Conservation (phyloP, 1,140 invertebrate genomes). For the Centruroides sculpturatus region DNA sequence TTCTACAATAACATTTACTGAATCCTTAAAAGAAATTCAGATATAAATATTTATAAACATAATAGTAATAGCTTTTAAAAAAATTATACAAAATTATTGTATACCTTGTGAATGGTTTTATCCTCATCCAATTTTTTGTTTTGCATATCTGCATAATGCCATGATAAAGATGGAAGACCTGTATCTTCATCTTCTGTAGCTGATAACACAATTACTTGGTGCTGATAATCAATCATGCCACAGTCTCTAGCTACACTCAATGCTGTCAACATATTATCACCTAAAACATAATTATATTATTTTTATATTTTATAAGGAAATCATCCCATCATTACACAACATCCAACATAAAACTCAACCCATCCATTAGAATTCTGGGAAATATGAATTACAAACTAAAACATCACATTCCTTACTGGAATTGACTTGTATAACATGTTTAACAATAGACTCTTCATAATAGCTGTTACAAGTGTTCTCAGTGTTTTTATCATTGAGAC, state of each 20-base stretch:
- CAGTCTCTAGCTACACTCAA: conserved; percentile 91
- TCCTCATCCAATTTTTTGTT: conserved; percentile 1
- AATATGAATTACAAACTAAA: too few species aligned
- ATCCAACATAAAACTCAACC: too few species aligned
- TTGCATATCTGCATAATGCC: neutral
- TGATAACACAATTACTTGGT: conserved; percentile 52
- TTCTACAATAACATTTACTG: conserved; percentile 1
- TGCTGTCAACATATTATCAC: conserved; percentile 91
- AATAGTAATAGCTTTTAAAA: neutral
- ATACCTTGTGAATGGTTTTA: neutral
- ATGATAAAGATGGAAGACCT: conserved; percentile 7
- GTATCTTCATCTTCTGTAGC: conserved; percentile 15
- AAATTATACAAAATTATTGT: neutral
- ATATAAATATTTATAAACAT: neutral
- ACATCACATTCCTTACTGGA: too few species aligned
- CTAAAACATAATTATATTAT: neutral
- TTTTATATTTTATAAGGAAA: too few species aligned
- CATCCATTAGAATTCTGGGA: too few species aligned
- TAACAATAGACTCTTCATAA: too few species aligned
- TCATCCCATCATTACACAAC: too few species aligned
- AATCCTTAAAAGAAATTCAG: neutral
- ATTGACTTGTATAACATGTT: too few species aligned
- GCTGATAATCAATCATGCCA: conserved; percentile 58
- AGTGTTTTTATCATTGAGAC: too few species aligned
- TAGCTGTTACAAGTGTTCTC: too few species aligned